Percentiles rank a stretch among this genome's conserved stretches.
Evolutionary conservation across 2,888 invertebrate species (phyloP).

Genomic region (Tromatobia lineatoria): DNA sequence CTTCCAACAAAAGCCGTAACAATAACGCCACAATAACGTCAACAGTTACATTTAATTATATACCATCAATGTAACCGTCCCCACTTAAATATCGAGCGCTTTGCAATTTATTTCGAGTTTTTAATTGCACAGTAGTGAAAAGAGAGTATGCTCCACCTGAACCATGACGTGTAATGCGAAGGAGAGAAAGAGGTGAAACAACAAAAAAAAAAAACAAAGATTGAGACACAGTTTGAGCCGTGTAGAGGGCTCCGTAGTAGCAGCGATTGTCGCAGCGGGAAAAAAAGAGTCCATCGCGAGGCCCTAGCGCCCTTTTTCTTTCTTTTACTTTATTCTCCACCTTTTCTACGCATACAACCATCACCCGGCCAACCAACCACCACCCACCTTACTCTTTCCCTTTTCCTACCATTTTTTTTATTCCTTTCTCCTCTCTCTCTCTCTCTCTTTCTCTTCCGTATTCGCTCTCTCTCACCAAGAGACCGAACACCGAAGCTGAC

Average conservation of each 20-base stretch:
- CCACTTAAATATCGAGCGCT: neutral
- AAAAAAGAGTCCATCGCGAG: conserved; percentile 1
- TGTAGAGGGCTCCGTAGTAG: neutral
- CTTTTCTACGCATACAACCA: conserved; percentile 4
- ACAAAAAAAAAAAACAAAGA: neutral
- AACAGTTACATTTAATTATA: too few species aligned
- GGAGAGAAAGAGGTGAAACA: neutral
- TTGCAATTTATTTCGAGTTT: neutral
- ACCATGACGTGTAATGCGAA: neutral
- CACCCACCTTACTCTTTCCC: conserved; percentile 20
- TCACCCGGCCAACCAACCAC: conserved; percentile 3
- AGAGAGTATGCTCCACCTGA: neutral
- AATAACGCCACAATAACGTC: too few species aligned
- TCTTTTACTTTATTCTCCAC: conserved; percentile 56
- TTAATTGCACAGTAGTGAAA: neutral
- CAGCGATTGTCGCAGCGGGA: conserved; percentile 27
- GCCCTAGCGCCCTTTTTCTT: conserved; percentile 40
- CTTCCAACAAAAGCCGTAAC: too few species aligned
- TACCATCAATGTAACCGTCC: too few species aligned
- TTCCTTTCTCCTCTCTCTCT: neutral
- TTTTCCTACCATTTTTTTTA: neutral
- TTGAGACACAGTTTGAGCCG: neutral
- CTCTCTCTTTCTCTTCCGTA: neutral
- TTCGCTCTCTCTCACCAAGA: neutral
- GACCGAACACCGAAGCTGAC: neutral